Evolutionary conservation across 1,140 invertebrate species (phyloP).

Genomic region (Archivesica marissinica): DNA sequence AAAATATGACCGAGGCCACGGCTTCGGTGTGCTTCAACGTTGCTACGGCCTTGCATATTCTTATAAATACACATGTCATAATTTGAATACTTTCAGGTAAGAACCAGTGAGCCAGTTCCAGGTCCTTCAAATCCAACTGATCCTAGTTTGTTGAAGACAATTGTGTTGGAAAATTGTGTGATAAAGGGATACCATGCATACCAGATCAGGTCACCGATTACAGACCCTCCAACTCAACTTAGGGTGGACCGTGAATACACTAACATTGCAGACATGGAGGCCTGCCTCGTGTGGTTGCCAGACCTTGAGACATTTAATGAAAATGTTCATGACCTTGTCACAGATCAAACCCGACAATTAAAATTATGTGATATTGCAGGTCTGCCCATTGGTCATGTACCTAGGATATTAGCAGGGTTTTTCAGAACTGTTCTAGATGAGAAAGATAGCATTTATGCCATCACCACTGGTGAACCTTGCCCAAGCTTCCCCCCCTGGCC

Average conservation of each 20-base stretch:
- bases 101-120: no score
- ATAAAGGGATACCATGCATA: constrained; percentile 30
- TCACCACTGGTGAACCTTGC: neutral
- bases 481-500: constrained; percentile 49
- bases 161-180: neutral
- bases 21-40: no score
- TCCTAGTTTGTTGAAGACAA: no score
- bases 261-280: constrained; percentile 24
- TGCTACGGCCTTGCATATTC: no score
- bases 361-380: constrained; percentile 33
- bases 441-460: neutral
- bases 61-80: no score
- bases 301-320: neutral
- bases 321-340: constrained; percentile 6
- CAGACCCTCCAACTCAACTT: neutral
- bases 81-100: no score
- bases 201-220: constrained; percentile 1
- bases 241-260: neutral
- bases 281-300: constrained; percentile 35
- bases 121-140: no score
- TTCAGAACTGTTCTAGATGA: constrained; percentile 41
- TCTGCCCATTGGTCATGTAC: constrained; percentile 53
- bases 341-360: constrained; percentile 34
- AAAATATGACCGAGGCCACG: no score
- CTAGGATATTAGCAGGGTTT: constrained; percentile 5